Conservation (phyloP, 2,888 invertebrate species). For the Lithophane ornitopus region DNA sequence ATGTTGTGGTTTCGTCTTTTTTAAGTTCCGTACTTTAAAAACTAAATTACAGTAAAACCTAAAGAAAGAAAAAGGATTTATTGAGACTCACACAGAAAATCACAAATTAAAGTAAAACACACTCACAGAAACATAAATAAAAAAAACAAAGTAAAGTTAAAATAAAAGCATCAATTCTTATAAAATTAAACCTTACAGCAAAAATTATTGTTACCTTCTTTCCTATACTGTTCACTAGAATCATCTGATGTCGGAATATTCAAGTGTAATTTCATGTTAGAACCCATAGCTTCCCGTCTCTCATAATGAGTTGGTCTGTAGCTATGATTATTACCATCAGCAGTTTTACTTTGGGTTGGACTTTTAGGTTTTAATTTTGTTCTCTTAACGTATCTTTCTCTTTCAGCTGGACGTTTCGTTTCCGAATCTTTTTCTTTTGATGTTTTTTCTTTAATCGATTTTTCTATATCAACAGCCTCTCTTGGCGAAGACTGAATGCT, state of each 20-base stretch:
- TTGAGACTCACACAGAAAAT: too few species aligned
- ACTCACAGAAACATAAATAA: too few species aligned
- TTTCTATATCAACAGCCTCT: slow-evolving; percentile 83
- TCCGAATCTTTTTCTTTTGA: slow-evolving; percentile 83
- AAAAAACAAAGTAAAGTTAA: too few species aligned
- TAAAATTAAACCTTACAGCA: too few species aligned
- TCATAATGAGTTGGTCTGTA: slow-evolving; percentile 85
- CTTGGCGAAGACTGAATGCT: slow-evolving; percentile 85
- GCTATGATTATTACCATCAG: slow-evolving; percentile 77
- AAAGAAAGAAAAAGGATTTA: too few species aligned
- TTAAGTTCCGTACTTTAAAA: background rate
- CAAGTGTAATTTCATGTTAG: slow-evolving; percentile 89
- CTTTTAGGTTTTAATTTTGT: slow-evolving; percentile 88
- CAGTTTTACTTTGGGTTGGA: slow-evolving; percentile 85
- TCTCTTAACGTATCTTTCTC: slow-evolving; percentile 87
- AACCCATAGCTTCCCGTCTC: slow-evolving; percentile 88
- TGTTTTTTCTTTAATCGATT: slow-evolving; percentile 83
- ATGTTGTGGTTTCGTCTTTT: background rate
- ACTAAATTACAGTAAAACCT: background rate
- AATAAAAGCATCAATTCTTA: too few species aligned
- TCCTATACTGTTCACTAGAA: slow-evolving; percentile 90
- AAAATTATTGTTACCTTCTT: slow-evolving; percentile 77
- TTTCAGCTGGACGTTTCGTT: slow-evolving; percentile 82
- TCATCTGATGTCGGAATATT: slow-evolving; percentile 92
- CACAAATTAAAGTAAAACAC: too few species aligned